Conservation (phyloP, 2,113 vertebrate species). For the Pycnonotus jocosus region DNA sequence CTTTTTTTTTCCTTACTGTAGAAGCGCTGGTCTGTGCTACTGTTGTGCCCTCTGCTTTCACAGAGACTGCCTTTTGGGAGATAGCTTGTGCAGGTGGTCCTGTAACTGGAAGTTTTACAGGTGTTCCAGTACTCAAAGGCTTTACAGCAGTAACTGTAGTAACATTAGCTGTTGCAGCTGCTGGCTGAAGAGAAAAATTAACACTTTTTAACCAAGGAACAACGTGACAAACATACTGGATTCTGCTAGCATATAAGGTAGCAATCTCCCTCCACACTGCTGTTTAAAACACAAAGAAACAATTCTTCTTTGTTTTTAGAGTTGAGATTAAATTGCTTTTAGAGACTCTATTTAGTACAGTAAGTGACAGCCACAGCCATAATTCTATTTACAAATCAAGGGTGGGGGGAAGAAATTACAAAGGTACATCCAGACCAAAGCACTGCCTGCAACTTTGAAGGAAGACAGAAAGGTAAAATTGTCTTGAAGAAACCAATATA, state of each 20-base stretch:
- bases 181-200: slow-evolving; percentile 66
- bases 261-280: not conserved
- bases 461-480: not conserved
- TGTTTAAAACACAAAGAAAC: not conserved
- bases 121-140: slow-evolving; percentile 58
- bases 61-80: slow-evolving; percentile 42
- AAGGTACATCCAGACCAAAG: not conserved
- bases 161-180: slow-evolving; percentile 59
- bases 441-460: not conserved
- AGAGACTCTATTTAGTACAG: not conserved
- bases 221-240: slow-evolving; percentile 3
- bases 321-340: not conserved
- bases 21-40: slow-evolving; percentile 59
- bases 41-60: slow-evolving; percentile 58
- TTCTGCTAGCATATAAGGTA: not conserved
- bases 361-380: not conserved
- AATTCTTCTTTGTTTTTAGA: not conserved
- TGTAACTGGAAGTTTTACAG: slow-evolving; percentile 62
- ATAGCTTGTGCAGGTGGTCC: slow-evolving; percentile 46
- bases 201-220: slow-evolving; percentile 25
- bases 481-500: not conserved
- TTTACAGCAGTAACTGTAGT: slow-evolving; percentile 61
- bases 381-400: not conserved
- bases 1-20: slow-evolving; percentile 61
- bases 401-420: not conserved